Evolutionary conservation across 2,113 vertebrate species (phyloP), one percentile per base, ranked within the genome.

Genomic region (Vulpes vulpes): DNA sequence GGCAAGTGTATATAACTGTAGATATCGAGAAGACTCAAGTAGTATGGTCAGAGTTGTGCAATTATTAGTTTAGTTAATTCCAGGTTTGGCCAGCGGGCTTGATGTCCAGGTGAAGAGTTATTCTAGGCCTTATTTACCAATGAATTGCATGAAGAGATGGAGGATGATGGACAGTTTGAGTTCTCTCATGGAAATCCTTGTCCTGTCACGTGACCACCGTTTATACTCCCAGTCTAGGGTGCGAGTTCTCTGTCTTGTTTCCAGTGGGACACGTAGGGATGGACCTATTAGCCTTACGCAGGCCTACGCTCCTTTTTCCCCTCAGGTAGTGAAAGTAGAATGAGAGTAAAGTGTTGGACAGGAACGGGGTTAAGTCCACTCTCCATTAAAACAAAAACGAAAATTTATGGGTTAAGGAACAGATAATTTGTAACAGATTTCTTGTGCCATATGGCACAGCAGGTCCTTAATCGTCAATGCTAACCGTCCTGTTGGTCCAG

Each of bases 391-490:
- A 20, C 11, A 2, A 55, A 20, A 23, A 4, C 11, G 5, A 11
- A 5, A 2, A 16, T 53, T 9, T 6, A 3, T 10, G 69, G 19
- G 3, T 32, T 3, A 5, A 38, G 69, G 67, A 55, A 0, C 51
- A 38, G 64, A 1, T 32, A 0, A 1, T 51, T 2, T 3, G 43
- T 32, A 22, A 1, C 55, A 0, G 32, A 0, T 8, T 2, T 8
- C 69, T 16, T 20, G 82, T 6, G 4, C 11, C 10, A 1, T 10
- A 10, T 9, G 8, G 3, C 38, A n/a, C 10, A 5, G 2, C 51
- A 14, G 0, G 5, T 65, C 64, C 12, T 32, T 30, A 1, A 20
- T 7, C 2, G 38, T 53, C 20, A 0, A 8, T 2, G 43, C 15
- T 11, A 11, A 1, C 87, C 0, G 53, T 7, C 15, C 60, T 17